phyloP scores from a whole-genome alignment of 2,113 vertebrate species.

The Amphilophus citrinellus region DNA sequence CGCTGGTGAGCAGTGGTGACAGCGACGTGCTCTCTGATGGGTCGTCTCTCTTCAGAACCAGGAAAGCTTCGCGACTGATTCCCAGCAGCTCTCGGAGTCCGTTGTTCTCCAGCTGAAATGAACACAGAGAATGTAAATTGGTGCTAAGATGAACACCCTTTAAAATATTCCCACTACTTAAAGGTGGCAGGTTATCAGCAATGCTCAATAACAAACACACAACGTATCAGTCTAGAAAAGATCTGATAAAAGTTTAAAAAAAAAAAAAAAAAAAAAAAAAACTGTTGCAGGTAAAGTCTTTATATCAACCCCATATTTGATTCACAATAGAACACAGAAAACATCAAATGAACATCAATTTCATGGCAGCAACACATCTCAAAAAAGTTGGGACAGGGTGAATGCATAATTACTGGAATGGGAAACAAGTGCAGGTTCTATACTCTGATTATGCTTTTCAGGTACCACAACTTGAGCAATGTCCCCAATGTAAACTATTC shows the following conservation, averaged over 20 bases:
- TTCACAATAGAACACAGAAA: too few species aligned
- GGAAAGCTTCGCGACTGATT: constrained; percentile 95
- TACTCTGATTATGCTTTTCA: neutral
- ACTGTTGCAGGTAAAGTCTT: neutral
- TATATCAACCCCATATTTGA: neutral
- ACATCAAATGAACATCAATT: too few species aligned
- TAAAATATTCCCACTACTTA: too few species aligned
- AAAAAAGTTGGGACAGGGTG: too few species aligned
- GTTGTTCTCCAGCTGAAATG: constrained; percentile 88
- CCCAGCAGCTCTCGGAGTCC: constrained; percentile 94
- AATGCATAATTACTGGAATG: neutral
- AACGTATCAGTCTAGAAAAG: neutral
- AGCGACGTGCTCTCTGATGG: constrained; percentile 88
- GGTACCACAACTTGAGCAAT: too few species aligned
- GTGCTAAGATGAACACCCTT: neutral
- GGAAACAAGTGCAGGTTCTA: neutral
- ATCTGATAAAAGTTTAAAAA: neutral
- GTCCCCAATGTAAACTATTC: too few species aligned
- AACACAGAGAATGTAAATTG: neutral
- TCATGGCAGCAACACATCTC: too few species aligned
- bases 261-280: too few species aligned
- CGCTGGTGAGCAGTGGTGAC: constrained; percentile 88
- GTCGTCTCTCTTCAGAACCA: constrained; percentile 91
- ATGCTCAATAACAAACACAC: neutral
- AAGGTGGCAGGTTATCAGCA: too few species aligned